A percentile compares a stretch with the other conserved stretches of the same genome.
These are phyloP conservation scores for Amphiprion percula DNA, from an alignment of 2,113 vertebrate species.

Conservation along the genomic window DNA sequence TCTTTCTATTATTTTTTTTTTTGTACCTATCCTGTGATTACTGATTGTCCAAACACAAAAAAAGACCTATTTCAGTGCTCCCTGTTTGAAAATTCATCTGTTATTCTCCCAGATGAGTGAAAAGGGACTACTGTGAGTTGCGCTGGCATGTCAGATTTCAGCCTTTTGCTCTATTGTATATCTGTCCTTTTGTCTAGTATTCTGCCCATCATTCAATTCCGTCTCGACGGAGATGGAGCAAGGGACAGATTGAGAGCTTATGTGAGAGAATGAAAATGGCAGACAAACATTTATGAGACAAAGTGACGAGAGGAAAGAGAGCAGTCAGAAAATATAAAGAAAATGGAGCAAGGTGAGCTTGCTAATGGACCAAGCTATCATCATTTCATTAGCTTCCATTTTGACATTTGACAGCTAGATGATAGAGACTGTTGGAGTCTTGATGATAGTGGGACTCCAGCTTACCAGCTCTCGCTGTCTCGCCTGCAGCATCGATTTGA, in stretches of 20 bases:
- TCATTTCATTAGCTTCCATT: conserved; percentile 62
- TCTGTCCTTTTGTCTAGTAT: conserved; percentile 30
- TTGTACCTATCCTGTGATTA: conserved; percentile 1
- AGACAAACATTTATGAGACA: conserved; percentile 18
- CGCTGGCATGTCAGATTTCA: conserved; percentile 21
- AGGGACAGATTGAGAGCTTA: conserved; percentile 19
- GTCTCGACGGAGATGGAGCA: conserved; percentile 15
- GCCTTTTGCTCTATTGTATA: conserved; percentile 12
- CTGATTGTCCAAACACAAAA: not conserved
- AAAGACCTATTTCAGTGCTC: not conserved
- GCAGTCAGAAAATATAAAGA: conserved; percentile 27
- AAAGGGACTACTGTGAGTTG: conserved; percentile 8
- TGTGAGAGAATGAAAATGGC: conserved; percentile 5
- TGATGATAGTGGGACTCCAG: conserved; percentile 64
- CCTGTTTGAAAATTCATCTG: conserved; percentile 15
- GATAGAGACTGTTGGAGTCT: conserved; percentile 46
- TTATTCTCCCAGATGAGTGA: conserved; percentile 27
- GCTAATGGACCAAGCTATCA: conserved; percentile 25
- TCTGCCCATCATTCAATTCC: conserved; percentile 26
- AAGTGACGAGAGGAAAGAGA: not conserved
- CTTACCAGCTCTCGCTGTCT: conserved; percentile 71
- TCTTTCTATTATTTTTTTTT: not conserved
- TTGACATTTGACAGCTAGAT: conserved; percentile 48
- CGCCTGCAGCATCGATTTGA: conserved; percentile 80
- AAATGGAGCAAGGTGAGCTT: conserved; percentile 32